Evolutionary conservation across 2,797 vertebrate species (phyloP).

Genomic region (Setipinna tenuifilis): DNA sequence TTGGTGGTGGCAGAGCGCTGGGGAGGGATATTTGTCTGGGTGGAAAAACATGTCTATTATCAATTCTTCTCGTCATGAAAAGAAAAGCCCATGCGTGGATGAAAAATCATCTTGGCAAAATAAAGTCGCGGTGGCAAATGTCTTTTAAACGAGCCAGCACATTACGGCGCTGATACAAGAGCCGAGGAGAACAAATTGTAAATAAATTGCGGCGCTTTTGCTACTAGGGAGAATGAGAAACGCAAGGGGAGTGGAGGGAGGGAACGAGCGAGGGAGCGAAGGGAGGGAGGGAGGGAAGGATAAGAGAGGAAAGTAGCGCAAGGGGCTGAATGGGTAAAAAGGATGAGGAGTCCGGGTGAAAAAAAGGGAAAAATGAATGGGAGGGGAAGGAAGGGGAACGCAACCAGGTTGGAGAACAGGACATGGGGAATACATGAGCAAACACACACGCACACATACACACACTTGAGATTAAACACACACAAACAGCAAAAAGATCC

Average conservation of each 20-base stretch:
- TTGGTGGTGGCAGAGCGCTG: not conserved
- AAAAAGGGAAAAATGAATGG: not conserved
- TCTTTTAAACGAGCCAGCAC: conserved; percentile 77
- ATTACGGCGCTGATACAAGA: conserved; percentile 74
- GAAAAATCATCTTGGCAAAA: conserved; percentile 65
- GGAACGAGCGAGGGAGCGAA: conserved; percentile 17
- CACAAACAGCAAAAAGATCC: not conserved
- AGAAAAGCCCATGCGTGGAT: conserved; percentile 55
- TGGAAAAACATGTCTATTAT: conserved; percentile 57
- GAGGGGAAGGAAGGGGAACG: not conserved
- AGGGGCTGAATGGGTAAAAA: not conserved
- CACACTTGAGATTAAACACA: conserved; percentile 4
- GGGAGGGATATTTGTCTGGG: conserved; percentile 46
- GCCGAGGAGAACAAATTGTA: conserved; percentile 74
- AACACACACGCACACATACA: not conserved
- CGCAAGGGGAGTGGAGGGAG: conserved; percentile 37
- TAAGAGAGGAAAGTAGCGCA: not conserved
- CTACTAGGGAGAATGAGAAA: conserved; percentile 57
- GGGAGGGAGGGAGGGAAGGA: conserved; percentile 21
- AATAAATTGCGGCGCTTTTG: conserved; percentile 73
- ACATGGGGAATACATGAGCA: not conserved
- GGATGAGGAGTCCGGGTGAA: not conserved
- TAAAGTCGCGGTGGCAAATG: conserved; percentile 72
- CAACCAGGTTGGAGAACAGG: not conserved
- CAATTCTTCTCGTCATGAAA: conserved; percentile 46